A percentile compares a stretch with the other conserved stretches of the same genome.
Evolutionary conservation across 1,140 invertebrate species (phyloP).

Genomic region (Drosophila hydei): DNA sequence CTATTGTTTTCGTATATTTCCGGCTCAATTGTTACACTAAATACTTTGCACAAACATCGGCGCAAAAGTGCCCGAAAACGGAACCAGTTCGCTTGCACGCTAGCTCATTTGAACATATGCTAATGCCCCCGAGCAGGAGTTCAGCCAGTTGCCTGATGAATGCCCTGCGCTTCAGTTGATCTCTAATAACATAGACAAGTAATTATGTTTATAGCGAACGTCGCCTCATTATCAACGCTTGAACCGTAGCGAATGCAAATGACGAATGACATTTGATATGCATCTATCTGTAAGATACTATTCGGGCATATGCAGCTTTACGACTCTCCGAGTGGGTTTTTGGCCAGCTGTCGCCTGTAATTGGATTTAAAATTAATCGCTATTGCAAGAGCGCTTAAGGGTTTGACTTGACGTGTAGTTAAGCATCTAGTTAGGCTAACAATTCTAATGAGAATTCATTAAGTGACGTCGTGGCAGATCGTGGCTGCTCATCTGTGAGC

Average conservation of each 20-base stretch:
- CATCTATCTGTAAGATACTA: constrained; percentile 42
- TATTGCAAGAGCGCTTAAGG: neutral
- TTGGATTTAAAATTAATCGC: constrained; percentile 18
- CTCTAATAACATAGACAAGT: constrained; percentile 14
- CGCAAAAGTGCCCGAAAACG: constrained; percentile 24
- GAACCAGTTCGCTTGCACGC: constrained; percentile 67
- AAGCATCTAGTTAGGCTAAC: constrained; percentile 16
- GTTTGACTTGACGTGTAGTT: constrained; percentile 9
- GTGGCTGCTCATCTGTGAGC: neutral
- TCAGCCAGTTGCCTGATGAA: constrained; percentile 5
- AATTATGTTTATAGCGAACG: constrained; percentile 13
- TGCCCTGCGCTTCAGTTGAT: constrained; percentile 30
- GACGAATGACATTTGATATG: constrained; percentile 65
- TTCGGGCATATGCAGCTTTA: constrained; percentile 34
- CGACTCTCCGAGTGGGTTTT: constrained; percentile 17
- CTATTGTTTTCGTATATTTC: constrained; percentile 47
- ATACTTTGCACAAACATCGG: constrained; percentile 67
- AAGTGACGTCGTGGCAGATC: too few species aligned
- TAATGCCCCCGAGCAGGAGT: constrained; percentile 51
- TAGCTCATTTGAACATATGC: constrained; percentile 59
- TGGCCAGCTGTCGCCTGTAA: constrained; percentile 25
- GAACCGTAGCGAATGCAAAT: constrained; percentile 66
- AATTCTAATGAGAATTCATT: neutral
- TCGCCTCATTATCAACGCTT: constrained; percentile 67
- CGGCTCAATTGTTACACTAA: constrained; percentile 73